These are phyloP conservation scores for Trachelus tabidus DNA, from an alignment of 2,888 invertebrate species.

Conservation along the genomic window DNA sequence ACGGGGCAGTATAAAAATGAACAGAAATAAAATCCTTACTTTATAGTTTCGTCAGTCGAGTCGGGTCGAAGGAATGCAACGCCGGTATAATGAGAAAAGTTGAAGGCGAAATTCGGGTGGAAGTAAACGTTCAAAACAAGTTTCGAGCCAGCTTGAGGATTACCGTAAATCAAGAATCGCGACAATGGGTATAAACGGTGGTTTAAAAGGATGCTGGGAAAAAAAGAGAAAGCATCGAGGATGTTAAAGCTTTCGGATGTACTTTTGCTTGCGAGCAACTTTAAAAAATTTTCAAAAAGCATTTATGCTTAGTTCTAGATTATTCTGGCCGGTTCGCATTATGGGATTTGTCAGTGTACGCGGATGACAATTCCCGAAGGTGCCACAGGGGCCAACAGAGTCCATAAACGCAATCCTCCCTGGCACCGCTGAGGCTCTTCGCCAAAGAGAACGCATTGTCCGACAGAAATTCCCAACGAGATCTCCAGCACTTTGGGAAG, in stretches of 20 bases:
- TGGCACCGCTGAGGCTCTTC: not conserved
- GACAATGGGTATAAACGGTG: not conserved
- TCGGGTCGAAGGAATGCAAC: not conserved
- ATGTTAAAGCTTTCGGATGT: not conserved
- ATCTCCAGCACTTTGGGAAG: not conserved
- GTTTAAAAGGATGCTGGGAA: not conserved
- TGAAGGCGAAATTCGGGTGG: not conserved
- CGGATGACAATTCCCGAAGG: not conserved
- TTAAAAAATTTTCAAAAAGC: not conserved
- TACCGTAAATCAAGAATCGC: not conserved
- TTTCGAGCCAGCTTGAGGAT: not conserved
- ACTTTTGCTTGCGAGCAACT: not conserved
- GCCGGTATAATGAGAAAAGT: not conserved
- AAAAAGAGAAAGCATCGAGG: not conserved
- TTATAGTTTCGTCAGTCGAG: not conserved
- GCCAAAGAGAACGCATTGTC: not conserved
- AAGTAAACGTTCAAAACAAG: not conserved
- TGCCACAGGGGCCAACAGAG: not conserved
- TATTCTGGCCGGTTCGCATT: not conserved
- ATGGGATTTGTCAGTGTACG: no score
- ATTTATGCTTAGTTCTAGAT: not conserved
- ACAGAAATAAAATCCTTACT: not conserved
- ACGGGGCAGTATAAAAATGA: not conserved
- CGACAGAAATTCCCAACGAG: not conserved
- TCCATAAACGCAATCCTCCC: not conserved